phyloP scores from a whole-genome alignment of 2,888 invertebrate species.

The Platycheirus rosarum region DNA sequence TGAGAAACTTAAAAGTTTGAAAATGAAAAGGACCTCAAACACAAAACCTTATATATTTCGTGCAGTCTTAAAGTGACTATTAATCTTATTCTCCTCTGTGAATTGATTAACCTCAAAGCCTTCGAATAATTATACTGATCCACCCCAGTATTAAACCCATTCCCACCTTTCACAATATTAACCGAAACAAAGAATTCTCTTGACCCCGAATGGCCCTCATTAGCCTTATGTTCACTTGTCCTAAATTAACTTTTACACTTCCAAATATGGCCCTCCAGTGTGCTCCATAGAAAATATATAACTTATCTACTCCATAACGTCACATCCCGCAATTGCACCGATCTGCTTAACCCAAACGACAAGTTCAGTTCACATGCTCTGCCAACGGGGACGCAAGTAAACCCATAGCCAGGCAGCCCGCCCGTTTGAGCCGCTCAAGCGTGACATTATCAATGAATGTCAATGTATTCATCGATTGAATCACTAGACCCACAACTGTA shows the following conservation, averaged over 20 bases:
- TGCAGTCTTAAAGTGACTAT: too few relatives aligned
- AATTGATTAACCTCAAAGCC: too few relatives aligned
- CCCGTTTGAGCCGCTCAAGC: slow-evolving; percentile 53
- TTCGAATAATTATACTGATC: too few relatives aligned
- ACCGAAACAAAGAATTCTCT: slow-evolving; percentile 30
- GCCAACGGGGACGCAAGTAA: slow-evolving; percentile 13
- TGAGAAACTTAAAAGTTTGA: too few relatives aligned
- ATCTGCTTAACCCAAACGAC: slow-evolving; percentile 12
- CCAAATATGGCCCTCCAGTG: slow-evolving; percentile 60
- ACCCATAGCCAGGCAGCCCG: not conserved
- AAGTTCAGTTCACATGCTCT: slow-evolving; percentile 69
- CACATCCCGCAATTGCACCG: slow-evolving; percentile 15
- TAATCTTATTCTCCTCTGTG: too few relatives aligned
- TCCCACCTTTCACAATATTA: slow-evolving; percentile 17
- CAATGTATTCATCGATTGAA: slow-evolving; percentile 74
- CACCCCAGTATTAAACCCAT: not conserved
- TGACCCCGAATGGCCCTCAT: slow-evolving; percentile 63
- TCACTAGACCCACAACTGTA: slow-evolving; percentile 58
- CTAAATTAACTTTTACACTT: slow-evolving; percentile 73
- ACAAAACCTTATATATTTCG: too few relatives aligned
- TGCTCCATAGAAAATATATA: not conserved
- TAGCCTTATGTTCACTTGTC: slow-evolving; percentile 60
- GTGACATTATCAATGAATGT: slow-evolving; percentile 74
- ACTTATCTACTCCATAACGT: not conserved
- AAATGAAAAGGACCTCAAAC: too few relatives aligned